phyloP scores from a whole-genome alignment of 92 coral and sea anemone genomes.

The Bergia sp. region DNA sequence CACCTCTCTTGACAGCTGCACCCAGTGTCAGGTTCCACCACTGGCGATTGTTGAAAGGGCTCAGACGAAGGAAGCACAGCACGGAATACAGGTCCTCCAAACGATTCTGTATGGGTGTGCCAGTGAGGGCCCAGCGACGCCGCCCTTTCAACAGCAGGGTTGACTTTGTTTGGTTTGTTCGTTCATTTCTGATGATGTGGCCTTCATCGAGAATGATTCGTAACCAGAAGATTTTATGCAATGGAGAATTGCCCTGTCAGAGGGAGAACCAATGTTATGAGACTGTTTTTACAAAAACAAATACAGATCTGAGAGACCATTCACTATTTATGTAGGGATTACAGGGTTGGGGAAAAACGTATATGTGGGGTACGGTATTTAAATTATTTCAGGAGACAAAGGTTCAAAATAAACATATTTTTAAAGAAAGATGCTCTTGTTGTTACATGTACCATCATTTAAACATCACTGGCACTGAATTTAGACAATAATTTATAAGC shows the following conservation, averaged over 20 bases:
- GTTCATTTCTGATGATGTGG: conserved; percentile 77
- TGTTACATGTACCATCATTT: no score
- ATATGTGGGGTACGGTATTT: no score
- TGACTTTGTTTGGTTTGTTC: conserved; percentile 68
- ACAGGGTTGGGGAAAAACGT: no score
- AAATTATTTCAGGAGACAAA: no score
- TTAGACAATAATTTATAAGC: no score
- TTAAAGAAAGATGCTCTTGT: no score
- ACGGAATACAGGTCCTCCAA: conserved; percentile 77
- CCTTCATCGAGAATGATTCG: conserved; percentile 86
- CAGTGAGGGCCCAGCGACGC: conserved; percentile 85
- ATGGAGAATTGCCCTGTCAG: conserved; percentile 69
- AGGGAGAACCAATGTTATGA: neutral
- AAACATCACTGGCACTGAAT: no score
- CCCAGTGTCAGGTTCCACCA: conserved; percentile 80
- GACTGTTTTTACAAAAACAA: neutral
- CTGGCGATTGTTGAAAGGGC: conserved; percentile 71
- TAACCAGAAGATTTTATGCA: conserved; percentile 86
- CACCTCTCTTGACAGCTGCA: conserved; percentile 54
- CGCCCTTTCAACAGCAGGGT: conserved; percentile 59
- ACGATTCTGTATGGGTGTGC: conserved; percentile 90
- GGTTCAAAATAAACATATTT: no score
- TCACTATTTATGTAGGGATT: neutral
- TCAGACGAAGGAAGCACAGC: conserved; percentile 65
- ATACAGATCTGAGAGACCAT: neutral